Base-by-base conservation (phyloP, 2,888 invertebrate genomes). In the Synanthedon myopaeformis region DNA sequence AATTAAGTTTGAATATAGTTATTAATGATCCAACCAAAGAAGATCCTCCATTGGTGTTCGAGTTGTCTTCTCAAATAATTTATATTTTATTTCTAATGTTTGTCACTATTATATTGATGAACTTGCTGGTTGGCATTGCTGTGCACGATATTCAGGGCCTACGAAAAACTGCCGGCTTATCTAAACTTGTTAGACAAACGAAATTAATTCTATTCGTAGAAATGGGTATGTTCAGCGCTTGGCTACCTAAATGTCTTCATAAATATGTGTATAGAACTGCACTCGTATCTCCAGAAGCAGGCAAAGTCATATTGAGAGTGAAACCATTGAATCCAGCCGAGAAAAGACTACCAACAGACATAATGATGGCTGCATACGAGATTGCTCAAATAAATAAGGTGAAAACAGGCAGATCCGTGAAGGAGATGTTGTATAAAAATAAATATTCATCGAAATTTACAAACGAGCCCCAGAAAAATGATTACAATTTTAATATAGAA, bases 71-170 rank as follows among this genome's bases (percentile, higher is more conserved):
- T 0, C 94, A 95, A 77, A 89, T 94, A 3, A 94, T 93, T 12
- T 95, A 93, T 66, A 92, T 94, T 17, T 76, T 94, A 0, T 95
- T 95, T 59, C 84, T 95, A 2, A 88, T 95, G 66, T 94, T 95
- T 72, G 95, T 95, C 0, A 95, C 95, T 0, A 94, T 95, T 12
- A 94, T 95, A 52, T 76, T 95, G 50, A 95, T 95, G 95, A 95
- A 95, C 79, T 81, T 95, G 3, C 85, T 95, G 0, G 94, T 95
- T 4, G 95, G 95, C 78, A 95, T 95, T 55, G 95, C 95, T 0
- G 95, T 95, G 0, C 94, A 95, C 58, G 95, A 95, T 70, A 95
- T 95, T 58, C 95, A 95, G 74, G 95, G 95, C 0, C 79, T 95
- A 0, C 91, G 94, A 57, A 95, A 95, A 82, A 95, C 95, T 0